These are phyloP conservation scores for Vulpes ferrilata DNA, from an alignment of 2,113 vertebrate genomes.

Conservation along the genomic window DNA sequence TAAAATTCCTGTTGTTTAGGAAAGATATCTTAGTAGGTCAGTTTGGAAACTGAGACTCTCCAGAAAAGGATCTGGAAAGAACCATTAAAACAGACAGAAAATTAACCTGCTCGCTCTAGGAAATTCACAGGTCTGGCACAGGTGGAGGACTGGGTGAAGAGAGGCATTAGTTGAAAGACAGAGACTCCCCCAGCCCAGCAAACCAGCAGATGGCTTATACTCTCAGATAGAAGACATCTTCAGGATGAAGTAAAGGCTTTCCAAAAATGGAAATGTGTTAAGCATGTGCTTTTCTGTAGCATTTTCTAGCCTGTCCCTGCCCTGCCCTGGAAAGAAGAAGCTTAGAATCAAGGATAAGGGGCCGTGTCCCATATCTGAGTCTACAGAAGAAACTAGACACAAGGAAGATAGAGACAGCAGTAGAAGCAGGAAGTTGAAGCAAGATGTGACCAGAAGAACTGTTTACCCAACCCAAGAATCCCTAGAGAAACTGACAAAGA, in stretches of 20 bases:
- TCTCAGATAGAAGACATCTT: too few species aligned
- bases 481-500: neutral
- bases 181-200: neutral
- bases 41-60: neutral
- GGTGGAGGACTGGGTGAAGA: neutral
- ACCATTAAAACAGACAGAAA: neutral
- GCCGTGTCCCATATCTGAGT: neutral
- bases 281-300: neutral
- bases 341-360: neutral
- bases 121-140: neutral
- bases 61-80: neutral
- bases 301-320: neutral
- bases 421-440: neutral
- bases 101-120: neutral
- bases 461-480: neutral
- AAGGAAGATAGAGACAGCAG: neutral
- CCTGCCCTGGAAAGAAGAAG: neutral
- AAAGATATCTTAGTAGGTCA: neutral
- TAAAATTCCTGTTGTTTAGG: neutral
- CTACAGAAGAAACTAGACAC: neutral
- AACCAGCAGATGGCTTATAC: accelerated
- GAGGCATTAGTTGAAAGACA: neutral
- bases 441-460: neutral
- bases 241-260: neutral
- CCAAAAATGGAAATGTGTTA: neutral